Evolutionary conservation across 2,888 invertebrate genomes (phyloP).

Genomic region (Conistra vaccinii): DNA sequence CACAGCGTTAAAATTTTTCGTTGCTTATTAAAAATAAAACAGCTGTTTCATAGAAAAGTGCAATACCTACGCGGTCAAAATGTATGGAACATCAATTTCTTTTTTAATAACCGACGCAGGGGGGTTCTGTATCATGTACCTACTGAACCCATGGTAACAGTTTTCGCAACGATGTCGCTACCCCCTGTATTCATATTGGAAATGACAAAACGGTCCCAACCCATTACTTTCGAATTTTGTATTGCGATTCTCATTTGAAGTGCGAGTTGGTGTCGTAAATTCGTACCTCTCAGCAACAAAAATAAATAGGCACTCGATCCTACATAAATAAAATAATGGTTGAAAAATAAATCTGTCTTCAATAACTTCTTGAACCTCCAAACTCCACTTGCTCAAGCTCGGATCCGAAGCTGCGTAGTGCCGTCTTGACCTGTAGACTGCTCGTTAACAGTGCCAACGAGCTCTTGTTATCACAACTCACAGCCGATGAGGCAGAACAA

Average conservation of each 20-base stretch:
- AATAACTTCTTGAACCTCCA: background rate
- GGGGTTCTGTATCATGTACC: too few relatives aligned
- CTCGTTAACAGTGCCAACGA: conserved; percentile 21
- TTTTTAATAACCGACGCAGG: too few relatives aligned
- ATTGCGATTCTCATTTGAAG: background rate
- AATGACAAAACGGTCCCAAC: too few relatives aligned
- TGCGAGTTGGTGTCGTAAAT: background rate
- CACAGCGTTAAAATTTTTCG: too few relatives aligned
- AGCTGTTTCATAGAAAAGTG: too few relatives aligned
- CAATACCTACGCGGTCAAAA: too few relatives aligned
- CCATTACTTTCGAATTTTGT: too few relatives aligned
- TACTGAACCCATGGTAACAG: too few relatives aligned
- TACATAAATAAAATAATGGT: background rate
- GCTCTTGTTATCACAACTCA: conserved; percentile 28
- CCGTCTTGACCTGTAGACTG: conserved; percentile 1
- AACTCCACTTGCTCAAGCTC: conserved; percentile 1
- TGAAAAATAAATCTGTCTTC: background rate
- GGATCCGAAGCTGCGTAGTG: background rate
- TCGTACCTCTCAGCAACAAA: background rate
- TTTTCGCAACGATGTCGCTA: too few relatives aligned
- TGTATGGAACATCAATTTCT: too few relatives aligned
- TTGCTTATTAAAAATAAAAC: too few relatives aligned
- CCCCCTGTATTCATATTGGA: too few relatives aligned
- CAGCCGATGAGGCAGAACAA: conserved; percentile 22
- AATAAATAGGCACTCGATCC: background rate